These are phyloP conservation scores for Catostomus latipinnis DNA, from an alignment of 2,797 vertebrate genomes.

Conservation along the genomic window DNA sequence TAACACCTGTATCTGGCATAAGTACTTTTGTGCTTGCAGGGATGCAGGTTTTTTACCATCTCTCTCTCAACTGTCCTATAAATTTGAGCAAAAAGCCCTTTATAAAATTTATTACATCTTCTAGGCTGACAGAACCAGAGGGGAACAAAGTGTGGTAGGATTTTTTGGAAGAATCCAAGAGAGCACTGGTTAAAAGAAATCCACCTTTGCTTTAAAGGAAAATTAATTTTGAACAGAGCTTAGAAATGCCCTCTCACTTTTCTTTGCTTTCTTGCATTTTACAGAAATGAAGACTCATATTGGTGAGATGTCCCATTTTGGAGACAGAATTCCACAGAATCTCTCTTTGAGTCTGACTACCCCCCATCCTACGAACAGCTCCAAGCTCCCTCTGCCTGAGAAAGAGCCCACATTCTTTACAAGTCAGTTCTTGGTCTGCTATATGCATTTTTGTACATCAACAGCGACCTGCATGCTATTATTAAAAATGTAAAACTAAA, in stretches of 20 bases:
- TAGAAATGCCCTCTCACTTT: too few relatives aligned
- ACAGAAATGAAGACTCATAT: conserved; percentile 70
- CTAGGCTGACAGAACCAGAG: too few relatives aligned
- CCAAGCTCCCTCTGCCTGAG: conserved; percentile 53
- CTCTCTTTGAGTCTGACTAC: conserved; percentile 51
- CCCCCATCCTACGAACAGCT: conserved; percentile 47
- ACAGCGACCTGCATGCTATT: background rate
- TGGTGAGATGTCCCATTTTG: conserved; percentile 58
- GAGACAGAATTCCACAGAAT: conserved; percentile 45
- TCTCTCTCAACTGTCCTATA: background rate
- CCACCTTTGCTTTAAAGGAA: too few relatives aligned
- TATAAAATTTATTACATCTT: background rate
- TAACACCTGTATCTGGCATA: background rate
- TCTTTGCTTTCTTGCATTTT: background rate
- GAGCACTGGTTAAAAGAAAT: too few relatives aligned
- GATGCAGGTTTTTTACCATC: background rate
- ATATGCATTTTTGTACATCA: background rate
- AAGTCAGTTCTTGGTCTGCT: conserved; percentile 54
- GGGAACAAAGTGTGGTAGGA: too few relatives aligned
- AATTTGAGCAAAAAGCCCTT: too few relatives aligned
- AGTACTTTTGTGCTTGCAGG: background rate
- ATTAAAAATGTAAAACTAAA: too few relatives aligned
- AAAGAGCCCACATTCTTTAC: conserved; percentile 56
- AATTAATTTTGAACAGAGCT: too few relatives aligned
- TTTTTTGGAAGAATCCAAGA: too few relatives aligned